Evolutionary conservation across 2,797 vertebrate species (phyloP).

Genomic region (Catharus ustulatus): DNA sequence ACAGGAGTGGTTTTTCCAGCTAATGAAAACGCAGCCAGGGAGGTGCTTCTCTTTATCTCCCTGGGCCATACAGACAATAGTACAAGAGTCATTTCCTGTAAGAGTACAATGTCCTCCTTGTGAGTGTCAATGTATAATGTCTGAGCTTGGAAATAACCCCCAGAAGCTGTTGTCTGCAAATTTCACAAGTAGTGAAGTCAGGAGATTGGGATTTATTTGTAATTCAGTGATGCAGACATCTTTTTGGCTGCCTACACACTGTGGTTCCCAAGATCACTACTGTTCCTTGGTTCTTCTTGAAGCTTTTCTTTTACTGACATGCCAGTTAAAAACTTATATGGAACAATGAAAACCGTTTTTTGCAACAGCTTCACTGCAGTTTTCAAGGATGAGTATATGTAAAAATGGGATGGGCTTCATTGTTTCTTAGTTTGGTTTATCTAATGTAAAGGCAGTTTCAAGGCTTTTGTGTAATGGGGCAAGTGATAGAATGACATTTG

Average conservation of each 20-base stretch:
- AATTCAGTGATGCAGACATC: background rate
- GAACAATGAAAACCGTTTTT: background rate
- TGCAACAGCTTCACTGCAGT: background rate
- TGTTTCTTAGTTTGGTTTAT: background rate
- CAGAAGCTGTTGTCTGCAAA: background rate
- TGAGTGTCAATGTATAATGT: background rate
- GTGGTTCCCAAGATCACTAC: background rate
- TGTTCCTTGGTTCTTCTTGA: background rate
- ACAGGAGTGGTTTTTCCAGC: background rate
- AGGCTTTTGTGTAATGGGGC: background rate
- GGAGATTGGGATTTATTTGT: background rate
- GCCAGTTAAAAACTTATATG: background rate
- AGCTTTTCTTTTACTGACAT: background rate
- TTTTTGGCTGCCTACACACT: background rate
- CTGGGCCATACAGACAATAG: background rate
- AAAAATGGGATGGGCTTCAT: background rate
- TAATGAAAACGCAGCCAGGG: background rate
- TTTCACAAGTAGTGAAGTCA: background rate
- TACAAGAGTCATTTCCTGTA: conserved; percentile 7
- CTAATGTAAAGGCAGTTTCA: background rate
- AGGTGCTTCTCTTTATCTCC: background rate
- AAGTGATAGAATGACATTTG: background rate
- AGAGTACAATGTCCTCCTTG: background rate
- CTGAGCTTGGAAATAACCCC: background rate
- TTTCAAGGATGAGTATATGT: background rate